Evolutionary conservation across 2,113 vertebrate species (phyloP).

Genomic region (Odobenus rosmarus): DNA sequence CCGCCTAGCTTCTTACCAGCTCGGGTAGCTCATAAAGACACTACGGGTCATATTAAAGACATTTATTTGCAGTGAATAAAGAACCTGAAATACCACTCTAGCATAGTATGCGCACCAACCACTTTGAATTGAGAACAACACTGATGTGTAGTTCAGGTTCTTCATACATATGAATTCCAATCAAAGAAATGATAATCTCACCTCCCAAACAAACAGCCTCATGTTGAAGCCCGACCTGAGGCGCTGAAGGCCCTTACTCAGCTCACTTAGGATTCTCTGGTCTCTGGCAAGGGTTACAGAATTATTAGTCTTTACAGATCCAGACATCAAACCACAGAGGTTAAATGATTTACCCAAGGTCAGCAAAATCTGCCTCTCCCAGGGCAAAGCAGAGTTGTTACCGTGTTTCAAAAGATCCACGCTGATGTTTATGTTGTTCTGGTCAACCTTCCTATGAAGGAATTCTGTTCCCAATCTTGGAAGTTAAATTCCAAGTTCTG

Average conservation of each 20-base stretch:
- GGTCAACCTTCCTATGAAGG: neutral
- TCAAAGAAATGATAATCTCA: neutral
- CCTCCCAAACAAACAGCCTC: neutral
- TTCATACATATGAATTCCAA: neutral
- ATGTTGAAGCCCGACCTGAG: accelerated
- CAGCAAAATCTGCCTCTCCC: neutral
- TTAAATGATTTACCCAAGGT: conserved; percentile 16
- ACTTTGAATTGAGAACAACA: neutral
- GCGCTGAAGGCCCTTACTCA: neutral
- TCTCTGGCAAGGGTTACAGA: neutral
- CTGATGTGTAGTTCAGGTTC: neutral
- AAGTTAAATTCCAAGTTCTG: neutral
- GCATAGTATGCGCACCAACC: neutral
- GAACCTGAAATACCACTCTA: neutral
- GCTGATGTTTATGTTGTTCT: neutral
- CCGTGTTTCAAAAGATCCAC: neutral
- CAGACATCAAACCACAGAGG: neutral
- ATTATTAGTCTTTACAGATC: neutral
- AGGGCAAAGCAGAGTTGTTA: neutral
- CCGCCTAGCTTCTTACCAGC: neutral
- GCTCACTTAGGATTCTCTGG: neutral
- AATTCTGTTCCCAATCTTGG: neutral
- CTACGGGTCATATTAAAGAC: neutral
- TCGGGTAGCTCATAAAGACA: neutral
- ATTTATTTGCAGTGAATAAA: neutral